Percentiles rank a stretch among this genome's conserved stretches.
Conservation (phyloP, 2,888 invertebrate genomes). For the Monoplex corrugatus region DNA sequence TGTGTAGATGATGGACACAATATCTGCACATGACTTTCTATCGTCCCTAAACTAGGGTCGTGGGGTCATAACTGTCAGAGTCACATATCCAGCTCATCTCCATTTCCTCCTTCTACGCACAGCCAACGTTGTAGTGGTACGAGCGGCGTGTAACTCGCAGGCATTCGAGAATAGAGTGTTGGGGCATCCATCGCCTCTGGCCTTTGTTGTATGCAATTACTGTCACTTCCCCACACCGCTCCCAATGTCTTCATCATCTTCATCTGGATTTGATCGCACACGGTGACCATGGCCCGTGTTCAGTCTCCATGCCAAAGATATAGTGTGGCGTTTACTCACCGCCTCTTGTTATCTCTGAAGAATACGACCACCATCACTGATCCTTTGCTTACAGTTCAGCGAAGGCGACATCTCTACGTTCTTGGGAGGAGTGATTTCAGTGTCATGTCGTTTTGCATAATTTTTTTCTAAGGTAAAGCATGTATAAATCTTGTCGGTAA, state of each 20-base stretch:
- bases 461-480: too few relatives aligned
- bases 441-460: too few relatives aligned
- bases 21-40: background rate
- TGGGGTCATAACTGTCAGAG: background rate
- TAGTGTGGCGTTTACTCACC: background rate
- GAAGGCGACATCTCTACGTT: too few relatives aligned
- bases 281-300: background rate
- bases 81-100: background rate
- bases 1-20: background rate
- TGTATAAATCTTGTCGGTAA: too few relatives aligned
- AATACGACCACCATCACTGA: too few relatives aligned
- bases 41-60: background rate
- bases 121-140: background rate
- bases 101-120: background rate
- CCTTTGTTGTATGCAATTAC: background rate
- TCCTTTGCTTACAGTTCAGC: too few relatives aligned
- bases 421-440: too few relatives aligned
- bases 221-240: background rate
- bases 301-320: background rate
- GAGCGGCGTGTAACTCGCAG: background rate
- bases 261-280: slow-evolving; percentile 6
- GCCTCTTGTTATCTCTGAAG: too few relatives aligned
- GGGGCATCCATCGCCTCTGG: background rate
- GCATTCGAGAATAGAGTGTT: background rate
- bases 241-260: background rate